Evolutionary conservation across 1,140 invertebrate species (phyloP).

Genomic region (Medauroidea extradentata): DNA sequence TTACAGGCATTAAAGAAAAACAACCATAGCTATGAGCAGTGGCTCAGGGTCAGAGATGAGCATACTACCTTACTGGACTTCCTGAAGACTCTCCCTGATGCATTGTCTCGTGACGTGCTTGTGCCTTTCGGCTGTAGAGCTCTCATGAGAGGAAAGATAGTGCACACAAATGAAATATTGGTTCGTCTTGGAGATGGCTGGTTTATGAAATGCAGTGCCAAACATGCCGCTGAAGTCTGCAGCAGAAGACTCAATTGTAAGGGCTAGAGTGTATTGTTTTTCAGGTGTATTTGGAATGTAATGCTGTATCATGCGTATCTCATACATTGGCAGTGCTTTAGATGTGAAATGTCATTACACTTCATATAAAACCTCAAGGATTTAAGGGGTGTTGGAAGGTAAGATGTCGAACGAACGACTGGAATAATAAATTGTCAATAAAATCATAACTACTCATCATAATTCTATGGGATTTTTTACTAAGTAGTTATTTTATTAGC

Average conservation of each 20-base stretch:
- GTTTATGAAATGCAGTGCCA: conserved; percentile 63
- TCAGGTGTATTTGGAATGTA: too few species aligned
- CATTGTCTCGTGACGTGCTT: conserved; percentile 46
- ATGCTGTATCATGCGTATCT: too few species aligned
- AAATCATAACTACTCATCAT: too few species aligned
- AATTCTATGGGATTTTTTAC: too few species aligned
- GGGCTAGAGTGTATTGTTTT: too few species aligned
- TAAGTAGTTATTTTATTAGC: too few species aligned
- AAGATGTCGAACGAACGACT: too few species aligned
- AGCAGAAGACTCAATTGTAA: conserved; percentile 48
- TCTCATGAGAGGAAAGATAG: conserved; percentile 61
- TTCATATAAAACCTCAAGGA: too few species aligned
- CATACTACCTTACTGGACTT: conserved; percentile 41
- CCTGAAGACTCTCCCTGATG: conserved; percentile 36
- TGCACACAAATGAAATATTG: conserved; percentile 68
- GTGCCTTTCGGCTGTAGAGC: conserved; percentile 61
- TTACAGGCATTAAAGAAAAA: conserved; percentile 39
- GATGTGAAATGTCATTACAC: too few species aligned
- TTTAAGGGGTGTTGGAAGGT: too few species aligned
- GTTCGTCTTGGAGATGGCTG: conserved; percentile 64
- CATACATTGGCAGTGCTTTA: too few species aligned
- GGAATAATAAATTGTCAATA: too few species aligned
- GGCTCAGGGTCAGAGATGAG: conserved; percentile 37
- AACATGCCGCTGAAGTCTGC: conserved; percentile 58
- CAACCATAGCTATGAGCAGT: conserved; percentile 33